These are phyloP conservation scores for Ursus arctos DNA, from an alignment of 2,113 vertebrate genomes.

Conservation along the genomic window DNA sequence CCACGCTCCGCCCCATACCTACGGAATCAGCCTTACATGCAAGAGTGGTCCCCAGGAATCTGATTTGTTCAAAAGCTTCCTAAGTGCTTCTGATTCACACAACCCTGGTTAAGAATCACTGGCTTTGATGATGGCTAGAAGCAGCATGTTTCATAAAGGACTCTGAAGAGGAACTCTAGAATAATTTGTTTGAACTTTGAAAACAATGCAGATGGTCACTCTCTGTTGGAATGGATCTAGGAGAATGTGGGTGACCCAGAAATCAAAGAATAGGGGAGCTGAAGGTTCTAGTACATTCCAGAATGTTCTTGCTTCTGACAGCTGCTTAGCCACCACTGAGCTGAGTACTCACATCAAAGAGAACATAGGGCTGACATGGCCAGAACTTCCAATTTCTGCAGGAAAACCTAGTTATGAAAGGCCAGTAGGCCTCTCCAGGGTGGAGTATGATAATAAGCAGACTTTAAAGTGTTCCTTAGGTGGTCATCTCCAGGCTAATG, in stretches of 20 bases:
- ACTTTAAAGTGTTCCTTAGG: not conserved
- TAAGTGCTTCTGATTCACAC: conserved; percentile 50
- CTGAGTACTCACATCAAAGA: not conserved
- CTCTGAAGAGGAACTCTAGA: not conserved
- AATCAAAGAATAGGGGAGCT: not conserved
- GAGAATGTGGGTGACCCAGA: conserved; percentile 32
- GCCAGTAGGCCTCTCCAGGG: not conserved
- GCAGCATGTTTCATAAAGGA: not conserved
- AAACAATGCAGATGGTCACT: not conserved
- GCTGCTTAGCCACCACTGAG: not conserved
- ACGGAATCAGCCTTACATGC: not conserved
- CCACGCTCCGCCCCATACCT: not conserved
- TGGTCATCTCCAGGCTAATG: not conserved
- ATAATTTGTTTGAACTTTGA: conserved; percentile 11
- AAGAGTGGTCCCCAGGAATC: conserved; percentile 59
- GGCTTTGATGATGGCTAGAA: conserved; percentile 5
- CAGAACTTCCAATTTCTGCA: not conserved
- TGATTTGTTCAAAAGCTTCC: conserved; percentile 35
- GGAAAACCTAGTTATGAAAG: not conserved
- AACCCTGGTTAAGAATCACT: conserved; percentile 14
- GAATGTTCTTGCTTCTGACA: not conserved
- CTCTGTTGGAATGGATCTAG: not conserved
- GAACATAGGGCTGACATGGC: not conserved
- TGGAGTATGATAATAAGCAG: not conserved
- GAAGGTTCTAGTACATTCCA: conserved; percentile 35